Conservation (phyloP, 2,888 invertebrate species). For the Asteroscopus sphinx region DNA sequence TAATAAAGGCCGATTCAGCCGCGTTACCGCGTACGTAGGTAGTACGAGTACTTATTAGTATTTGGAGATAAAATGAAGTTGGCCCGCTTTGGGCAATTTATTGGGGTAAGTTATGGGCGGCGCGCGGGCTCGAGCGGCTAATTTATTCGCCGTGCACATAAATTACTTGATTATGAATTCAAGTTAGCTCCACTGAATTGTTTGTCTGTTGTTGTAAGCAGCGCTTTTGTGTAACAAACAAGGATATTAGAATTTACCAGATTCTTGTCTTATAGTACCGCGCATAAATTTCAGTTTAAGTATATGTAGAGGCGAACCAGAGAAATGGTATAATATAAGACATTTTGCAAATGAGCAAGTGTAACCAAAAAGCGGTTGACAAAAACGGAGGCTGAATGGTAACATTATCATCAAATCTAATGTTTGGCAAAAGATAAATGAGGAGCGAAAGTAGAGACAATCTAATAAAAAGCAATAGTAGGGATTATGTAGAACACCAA, state of each 20-base stretch:
- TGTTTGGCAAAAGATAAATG: constrained; percentile 69
- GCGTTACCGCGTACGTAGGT: constrained; percentile 78
- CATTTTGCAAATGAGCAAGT: constrained; percentile 18
- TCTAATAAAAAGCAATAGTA: constrained; percentile 86
- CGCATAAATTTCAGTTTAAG: constrained; percentile 64
- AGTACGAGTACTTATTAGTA: constrained; percentile 87
- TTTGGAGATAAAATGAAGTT: constrained; percentile 90
- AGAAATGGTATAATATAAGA: constrained; percentile 38
- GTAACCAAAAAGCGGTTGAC: constrained; percentile 18
- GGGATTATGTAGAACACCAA: constrained; percentile 86
- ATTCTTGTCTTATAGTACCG: constrained; percentile 70
- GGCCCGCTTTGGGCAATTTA: constrained; percentile 89
- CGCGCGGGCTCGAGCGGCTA: constrained; percentile 87
- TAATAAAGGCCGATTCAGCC: constrained; percentile 74
- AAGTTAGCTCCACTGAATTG: constrained; percentile 88
- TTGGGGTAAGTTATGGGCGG: constrained; percentile 90
- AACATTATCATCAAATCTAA: constrained; percentile 66
- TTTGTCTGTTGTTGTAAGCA: constrained; percentile 87
- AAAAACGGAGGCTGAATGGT: constrained; percentile 32
- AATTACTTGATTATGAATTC: constrained; percentile 90
- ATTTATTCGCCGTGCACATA: constrained; percentile 90
- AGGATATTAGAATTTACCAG: constrained; percentile 82
- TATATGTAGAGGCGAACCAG: constrained; percentile 47
- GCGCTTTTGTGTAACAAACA: constrained; percentile 86
- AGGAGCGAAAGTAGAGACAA: constrained; percentile 77